Evolutionary conservation across 1,140 invertebrate genomes (phyloP), one percentile per base, ranked within the genome.

Genomic region (Rhysida immarginata): DNA sequence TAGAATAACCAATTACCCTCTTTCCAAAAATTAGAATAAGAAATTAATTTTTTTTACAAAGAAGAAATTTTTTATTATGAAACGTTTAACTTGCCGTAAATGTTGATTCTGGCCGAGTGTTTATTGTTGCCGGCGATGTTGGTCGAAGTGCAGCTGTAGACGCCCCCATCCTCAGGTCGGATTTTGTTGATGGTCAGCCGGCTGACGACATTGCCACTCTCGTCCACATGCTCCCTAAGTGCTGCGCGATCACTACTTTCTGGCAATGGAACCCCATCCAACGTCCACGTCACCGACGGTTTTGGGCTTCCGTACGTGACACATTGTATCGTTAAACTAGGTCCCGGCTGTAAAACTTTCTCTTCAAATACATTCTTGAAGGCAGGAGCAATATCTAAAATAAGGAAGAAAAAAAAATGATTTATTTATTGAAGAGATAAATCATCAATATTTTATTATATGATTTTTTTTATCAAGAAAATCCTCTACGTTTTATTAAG

Each of bases 261-360:
- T 58, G 82, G 81, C 55, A 90, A 69, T 41, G 78, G 76, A 66
- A 84, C 84, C 54, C 83, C 87, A 71, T 96, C 93, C 11, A 96
- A 74, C 69, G 86, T 84, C 94, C 94, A 97, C 2, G 82, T 84
- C 55, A 97, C 90, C 74, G 90, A 87, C 49, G 94, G 94, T n/a
- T 87, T 86, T 14, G 94, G 94, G 70, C 94, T 96, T 46, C 90
- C 90, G 16, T 83, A 82, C 35, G 83, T 82, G 13, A 81, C 76
- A 69, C 86, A 89, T 64, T 85, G 84, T 3, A 96, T 73, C 56
- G 85, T 85, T 14, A 91, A 81, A 54, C 82, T 81, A 23, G 85
- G 84, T 44, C 88, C 88, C 0, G 88, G 88, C 61, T 90, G 83
- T 56, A 92, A 78, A 48, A 86, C 90, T 69, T 89, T 83, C 64